Conservation (phyloP, 2,888 invertebrate genomes). For the Polydrusus cervinus region DNA sequence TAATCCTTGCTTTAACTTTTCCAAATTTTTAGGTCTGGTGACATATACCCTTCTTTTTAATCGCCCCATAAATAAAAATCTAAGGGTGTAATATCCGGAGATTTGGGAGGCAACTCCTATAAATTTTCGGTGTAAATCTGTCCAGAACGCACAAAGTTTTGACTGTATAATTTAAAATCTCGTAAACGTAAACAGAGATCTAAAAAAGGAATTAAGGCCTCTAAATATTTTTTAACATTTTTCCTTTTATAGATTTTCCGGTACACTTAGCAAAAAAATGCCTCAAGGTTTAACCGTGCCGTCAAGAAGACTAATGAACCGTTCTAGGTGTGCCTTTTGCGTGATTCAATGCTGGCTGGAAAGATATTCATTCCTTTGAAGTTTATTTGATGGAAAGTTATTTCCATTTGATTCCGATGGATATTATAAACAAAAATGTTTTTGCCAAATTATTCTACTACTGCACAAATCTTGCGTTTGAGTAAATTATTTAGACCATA, state of each 20-base stretch:
- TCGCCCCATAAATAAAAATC: too few relatives aligned
- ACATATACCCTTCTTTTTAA: too few relatives aligned
- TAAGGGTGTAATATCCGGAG: too few relatives aligned
- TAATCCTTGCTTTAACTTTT: too few relatives aligned
- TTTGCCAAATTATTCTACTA: not conserved
- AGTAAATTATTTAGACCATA: too few relatives aligned
- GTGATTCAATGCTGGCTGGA: slow-evolving; percentile 16
- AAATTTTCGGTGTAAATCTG: too few relatives aligned
- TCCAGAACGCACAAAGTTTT: too few relatives aligned
- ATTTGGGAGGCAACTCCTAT: too few relatives aligned
- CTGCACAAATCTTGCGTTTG: too few relatives aligned
- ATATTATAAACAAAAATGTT: not conserved
- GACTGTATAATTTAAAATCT: not conserved
- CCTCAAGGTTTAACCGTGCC: not conserved
- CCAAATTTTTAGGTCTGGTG: too few relatives aligned
- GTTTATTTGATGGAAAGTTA: not conserved
- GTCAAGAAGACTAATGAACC: slow-evolving; percentile 28
- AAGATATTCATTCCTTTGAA: slow-evolving; percentile 14
- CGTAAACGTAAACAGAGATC: not conserved
- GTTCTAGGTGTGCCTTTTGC: slow-evolving; percentile 29
- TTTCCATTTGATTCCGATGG: not conserved
- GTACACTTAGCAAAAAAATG: not conserved
- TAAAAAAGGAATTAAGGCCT: not conserved
- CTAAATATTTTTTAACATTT: not conserved
- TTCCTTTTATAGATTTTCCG: not conserved